phyloP scores from a whole-genome alignment of 2,797 vertebrate genomes.

The Fistularia commersonii region DNA sequence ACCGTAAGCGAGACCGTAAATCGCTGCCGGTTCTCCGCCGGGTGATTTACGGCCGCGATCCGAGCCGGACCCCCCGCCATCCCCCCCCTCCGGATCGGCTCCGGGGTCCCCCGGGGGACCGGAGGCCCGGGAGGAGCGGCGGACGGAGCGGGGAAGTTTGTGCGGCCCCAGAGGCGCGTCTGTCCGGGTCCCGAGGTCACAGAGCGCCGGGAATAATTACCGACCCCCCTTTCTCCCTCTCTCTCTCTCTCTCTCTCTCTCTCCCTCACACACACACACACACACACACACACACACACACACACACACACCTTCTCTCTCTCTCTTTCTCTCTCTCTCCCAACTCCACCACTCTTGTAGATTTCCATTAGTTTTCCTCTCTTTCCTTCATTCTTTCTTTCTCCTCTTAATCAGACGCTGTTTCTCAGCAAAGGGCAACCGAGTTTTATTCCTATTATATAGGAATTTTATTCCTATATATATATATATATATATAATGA shows the following conservation, averaged over 20 bases:
- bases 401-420: neutral
- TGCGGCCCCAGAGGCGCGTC: conserved; percentile 18
- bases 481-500: too few relatives aligned
- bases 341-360: too few relatives aligned
- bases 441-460: too few relatives aligned
- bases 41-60: conserved; percentile 58
- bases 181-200: conserved; percentile 36
- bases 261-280: too few relatives aligned
- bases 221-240: neutral
- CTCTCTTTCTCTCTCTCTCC: neutral
- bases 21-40: conserved; percentile 34
- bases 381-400: neutral
- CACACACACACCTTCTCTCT: too few relatives aligned
- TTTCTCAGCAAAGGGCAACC: too few relatives aligned
- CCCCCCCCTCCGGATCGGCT: conserved; percentile 42
- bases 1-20: conserved; percentile 59
- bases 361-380: neutral
- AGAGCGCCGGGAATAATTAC: conserved; percentile 12
- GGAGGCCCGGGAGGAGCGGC: neutral
- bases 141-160: conserved; percentile 13
- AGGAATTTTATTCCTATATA: too few relatives aligned
- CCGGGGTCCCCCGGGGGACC: conserved; percentile 22
- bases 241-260: neutral
- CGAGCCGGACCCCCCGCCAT: conserved; percentile 27
- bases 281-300: too few relatives aligned